Base-by-base conservation (phyloP, 2,888 invertebrate species). In the Tineola bisselliella region DNA sequence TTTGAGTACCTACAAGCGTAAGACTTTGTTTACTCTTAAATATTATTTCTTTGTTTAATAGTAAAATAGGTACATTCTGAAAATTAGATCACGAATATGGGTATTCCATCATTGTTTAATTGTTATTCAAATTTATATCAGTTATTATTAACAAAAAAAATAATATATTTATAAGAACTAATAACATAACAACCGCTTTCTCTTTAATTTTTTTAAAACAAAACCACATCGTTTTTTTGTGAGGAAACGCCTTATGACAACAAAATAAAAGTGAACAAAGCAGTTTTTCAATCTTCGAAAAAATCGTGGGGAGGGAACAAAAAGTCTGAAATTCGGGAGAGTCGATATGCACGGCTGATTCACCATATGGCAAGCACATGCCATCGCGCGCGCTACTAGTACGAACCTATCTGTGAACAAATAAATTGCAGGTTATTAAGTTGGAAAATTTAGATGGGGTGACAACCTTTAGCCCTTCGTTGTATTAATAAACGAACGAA, bases 371-470 rank as follows among this genome's bases (percentile, higher is more conserved):
- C 73, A 70, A 72, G 74, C 79, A 79, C 79, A 79, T 81, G 81
- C 79, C 72, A 68, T 63, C 68, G 76, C 74, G 69, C 66, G 2
- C 68, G 33, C 44, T 15, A 30, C 60, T 43, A 19, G 48, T 48
- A 17, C 54, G 8, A 19, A 54, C 11, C 54, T 54, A 54, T 54
- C 54, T 25, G 25, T 54, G 54, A 25, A 25, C 69, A 66, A 48
- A 72, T 66, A 83, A 86, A 84, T 84, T 83, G 77, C 81, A 84
- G 84, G 84, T 84, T 84, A 74, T 73, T 72, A 76, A 77, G 73
- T 75, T 54, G 11, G 72, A 77, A 73, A 77, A 77, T 77, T 75
- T 74, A 76, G 76, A 70, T 71, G 69, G 72, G 59, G 59, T 17
- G 59, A 30, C 59, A 31, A 59, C 38, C 59, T 59, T 58, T 44